Evolutionary conservation across 2,888 invertebrate species (phyloP).

Genomic region (Parnassius orleans): DNA sequence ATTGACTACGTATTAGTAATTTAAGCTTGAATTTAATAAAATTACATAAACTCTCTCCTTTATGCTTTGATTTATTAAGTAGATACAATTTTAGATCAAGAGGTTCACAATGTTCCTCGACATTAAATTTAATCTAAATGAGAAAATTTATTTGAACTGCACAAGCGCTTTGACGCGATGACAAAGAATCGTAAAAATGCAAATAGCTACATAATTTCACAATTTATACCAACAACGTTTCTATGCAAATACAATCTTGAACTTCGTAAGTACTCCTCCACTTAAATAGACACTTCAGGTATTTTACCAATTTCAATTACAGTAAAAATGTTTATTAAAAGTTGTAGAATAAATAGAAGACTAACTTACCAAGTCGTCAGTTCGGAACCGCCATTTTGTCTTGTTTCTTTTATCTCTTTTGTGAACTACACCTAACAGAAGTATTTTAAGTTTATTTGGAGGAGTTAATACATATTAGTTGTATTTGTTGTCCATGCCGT

Average conservation of each 20-base stretch:
- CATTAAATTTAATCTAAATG: slow-evolving; percentile 7
- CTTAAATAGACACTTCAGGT: neutral
- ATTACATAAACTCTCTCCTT: slow-evolving; percentile 12
- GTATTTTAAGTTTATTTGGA: too few species aligned
- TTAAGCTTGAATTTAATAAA: slow-evolving; percentile 13
- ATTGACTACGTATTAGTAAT: neutral
- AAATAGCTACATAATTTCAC: slow-evolving; percentile 13
- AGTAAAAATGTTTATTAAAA: too few species aligned
- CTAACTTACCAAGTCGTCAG: too few species aligned
- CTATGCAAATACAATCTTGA: slow-evolving; percentile 1
- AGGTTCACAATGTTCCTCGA: neutral
- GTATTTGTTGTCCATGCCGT: too few species aligned
- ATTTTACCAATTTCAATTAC: too few species aligned
- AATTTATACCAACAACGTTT: slow-evolving; percentile 13
- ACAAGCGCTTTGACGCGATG: neutral
- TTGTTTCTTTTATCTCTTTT: too few species aligned
- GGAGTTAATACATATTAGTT: too few species aligned
- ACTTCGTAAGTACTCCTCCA: neutral
- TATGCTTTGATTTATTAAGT: neutral
- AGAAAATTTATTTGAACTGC: slow-evolving; percentile 9
- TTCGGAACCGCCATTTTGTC: too few species aligned
- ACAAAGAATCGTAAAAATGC: slow-evolving; percentile 10
- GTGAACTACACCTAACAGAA: too few species aligned
- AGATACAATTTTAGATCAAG: neutral
- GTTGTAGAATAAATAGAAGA: too few species aligned